Base-by-base conservation (phyloP, 2,113 vertebrate genomes). In the Ursus arctos region DNA sequence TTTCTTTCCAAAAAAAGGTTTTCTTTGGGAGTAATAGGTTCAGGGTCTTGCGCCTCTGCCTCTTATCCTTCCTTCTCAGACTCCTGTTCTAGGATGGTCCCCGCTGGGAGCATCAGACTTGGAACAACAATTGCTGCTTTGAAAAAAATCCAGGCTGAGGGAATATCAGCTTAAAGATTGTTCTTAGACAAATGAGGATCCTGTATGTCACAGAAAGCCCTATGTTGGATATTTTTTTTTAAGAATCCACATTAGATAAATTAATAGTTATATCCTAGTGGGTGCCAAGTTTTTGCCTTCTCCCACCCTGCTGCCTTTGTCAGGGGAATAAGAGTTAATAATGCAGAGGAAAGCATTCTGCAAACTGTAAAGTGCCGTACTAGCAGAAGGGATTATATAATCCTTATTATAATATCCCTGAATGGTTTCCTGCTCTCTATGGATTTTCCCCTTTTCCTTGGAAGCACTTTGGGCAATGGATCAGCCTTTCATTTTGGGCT, bases 81-180 rank as follows among this genome's bases (percentile, higher is more conserved):
- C 31, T 97, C 92, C 93, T 91, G 19, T 89, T 96, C 65, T 85
- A 74, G 28, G 61, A 59, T 79, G 53, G 19, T 4, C 21, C 19
- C 43, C 55, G 85, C 31, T 69, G 69, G 86, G 77, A 96, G 67
- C 69, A 57, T 91, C 53, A 91, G 22, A 89, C 53, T 57, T 43
- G 7, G 77, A 94, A 80, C n/a, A 93, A 11, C n/a, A 86, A 77
- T 93, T 14, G n/a, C 24, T 90, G 84, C 72, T 96, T 97, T 87
- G 79, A 79, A 63, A 76, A 93, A 82, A 77, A 43, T 82, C 77
- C 96, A 88, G 43, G 13, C 47, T 93, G 14, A 91, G 91, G 77
- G 82, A 91, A 85, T 86, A 43, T 93, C 95, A 96, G 71, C 57
- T 93, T 91, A 95, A 95, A 95, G 79, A 91, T 55, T 91, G 53